Percentiles rank a stretch among this genome's conserved stretches.
Evolutionary conservation across 2,888 invertebrate species (phyloP).

Genomic region (Diarsia mendica): DNA sequence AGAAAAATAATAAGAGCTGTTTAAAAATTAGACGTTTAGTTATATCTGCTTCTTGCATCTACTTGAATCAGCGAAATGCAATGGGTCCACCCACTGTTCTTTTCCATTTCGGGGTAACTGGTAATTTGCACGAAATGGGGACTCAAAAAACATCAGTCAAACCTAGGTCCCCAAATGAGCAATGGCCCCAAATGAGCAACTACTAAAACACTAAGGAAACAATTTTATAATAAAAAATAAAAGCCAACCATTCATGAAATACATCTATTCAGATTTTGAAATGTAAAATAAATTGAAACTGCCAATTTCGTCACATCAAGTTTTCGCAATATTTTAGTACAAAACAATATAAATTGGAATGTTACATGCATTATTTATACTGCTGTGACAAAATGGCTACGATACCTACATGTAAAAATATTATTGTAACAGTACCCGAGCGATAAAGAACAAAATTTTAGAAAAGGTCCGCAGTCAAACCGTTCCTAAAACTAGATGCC

Average conservation of each 20-base stretch:
- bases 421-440: conserved; percentile 23
- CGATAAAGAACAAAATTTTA: conserved; percentile 7
- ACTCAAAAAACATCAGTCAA: neutral
- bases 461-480: neutral
- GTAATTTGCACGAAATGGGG: neutral
- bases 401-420: conserved; percentile 51
- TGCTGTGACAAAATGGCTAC: conserved; percentile 63
- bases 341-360: conserved; percentile 70
- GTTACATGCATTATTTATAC: conserved; percentile 59
- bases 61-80: neutral
- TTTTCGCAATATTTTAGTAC: conserved; percentile 60
- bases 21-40: neutral
- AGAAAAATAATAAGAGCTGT: neutral
- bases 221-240: conserved; percentile 37
- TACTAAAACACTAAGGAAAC: conserved; percentile 9
- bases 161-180: neutral
- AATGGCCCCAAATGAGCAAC: neutral
- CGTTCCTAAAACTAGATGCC: neutral
- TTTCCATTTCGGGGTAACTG: neutral
- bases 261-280: conserved; percentile 70
- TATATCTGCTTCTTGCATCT: neutral
- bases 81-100: neutral
- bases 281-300: conserved; percentile 58
- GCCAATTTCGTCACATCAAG: conserved; percentile 66
- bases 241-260: conserved; percentile 63